These are phyloP conservation scores for Cisticola juncidis DNA, from an alignment of 2,113 vertebrate species.

Conservation along the genomic window DNA sequence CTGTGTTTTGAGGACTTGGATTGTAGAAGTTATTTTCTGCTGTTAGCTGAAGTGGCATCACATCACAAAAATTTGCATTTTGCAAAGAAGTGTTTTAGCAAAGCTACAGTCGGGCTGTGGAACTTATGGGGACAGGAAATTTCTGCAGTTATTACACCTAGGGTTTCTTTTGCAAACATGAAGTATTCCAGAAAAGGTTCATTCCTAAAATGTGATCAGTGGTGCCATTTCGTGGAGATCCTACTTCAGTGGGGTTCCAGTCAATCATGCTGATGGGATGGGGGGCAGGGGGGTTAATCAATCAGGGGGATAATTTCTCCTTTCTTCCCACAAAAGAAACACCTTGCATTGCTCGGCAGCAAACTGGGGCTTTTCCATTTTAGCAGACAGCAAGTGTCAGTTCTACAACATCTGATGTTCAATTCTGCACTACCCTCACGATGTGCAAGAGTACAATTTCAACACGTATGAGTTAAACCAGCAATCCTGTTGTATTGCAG, in stretches of 20 bases:
- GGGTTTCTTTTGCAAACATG: background rate
- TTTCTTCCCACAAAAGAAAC: background rate
- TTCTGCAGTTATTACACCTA: background rate
- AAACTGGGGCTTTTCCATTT: background rate
- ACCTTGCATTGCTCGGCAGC: background rate
- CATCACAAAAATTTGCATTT: background rate
- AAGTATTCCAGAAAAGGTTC: background rate
- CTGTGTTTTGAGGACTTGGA: background rate
- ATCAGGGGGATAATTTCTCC: background rate
- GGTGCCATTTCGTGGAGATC: background rate
- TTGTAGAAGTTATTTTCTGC: background rate
- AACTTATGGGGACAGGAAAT: background rate
- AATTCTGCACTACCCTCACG: background rate
- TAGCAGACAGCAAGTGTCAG: background rate
- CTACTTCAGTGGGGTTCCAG: background rate
- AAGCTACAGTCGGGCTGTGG: background rate
- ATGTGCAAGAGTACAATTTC: background rate
- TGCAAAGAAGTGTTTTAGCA: background rate
- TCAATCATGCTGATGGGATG: background rate
- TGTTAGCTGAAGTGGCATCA: background rate
- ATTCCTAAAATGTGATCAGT: background rate
- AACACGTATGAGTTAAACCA: background rate
- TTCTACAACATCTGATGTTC: rapidly evolving
- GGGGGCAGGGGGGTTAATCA: rapidly evolving
- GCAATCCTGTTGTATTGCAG: background rate